Base-by-base conservation (phyloP, 2,888 invertebrate species). In the Philaethria dido region DNA sequence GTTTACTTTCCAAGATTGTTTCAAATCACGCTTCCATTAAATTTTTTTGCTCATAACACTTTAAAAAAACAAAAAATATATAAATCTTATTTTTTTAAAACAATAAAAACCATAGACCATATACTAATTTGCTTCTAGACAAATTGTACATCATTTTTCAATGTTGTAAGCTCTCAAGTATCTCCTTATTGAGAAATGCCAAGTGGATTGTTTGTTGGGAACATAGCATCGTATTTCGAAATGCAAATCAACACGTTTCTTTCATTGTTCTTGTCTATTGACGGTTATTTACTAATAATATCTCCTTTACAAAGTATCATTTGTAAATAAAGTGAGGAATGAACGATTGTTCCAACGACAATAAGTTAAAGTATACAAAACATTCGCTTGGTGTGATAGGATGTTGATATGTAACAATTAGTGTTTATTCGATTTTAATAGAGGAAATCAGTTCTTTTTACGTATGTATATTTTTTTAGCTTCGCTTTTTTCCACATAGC, bases 211-310 rank as follows among this genome's bases (percentile, higher is more conserved):
- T 59, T 62, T 29, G 65, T 62, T 67, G 69, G 72, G 73, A 70
- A 65, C 70, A 44, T 11, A 77, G 80, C 78, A 80, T 87, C 82
- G 75, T 74, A 79, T 88, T 87, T 82, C 87, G 80, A 80, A 84
- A 85, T 25, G 22, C 11, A 16, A 42, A 80, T 81, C 81, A 80
- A 80, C 82, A 78, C 75, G 73, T 73, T 77, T 77, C 76, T 60
- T 64, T 66, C 70, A 74, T 74, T 74, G 74, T 77, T 70, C 71
- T 64, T 68, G 67, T 59, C 70, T 66, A 64, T 66, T 64, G 69
- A 62, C 67, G 69, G 57, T 70, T 72, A 73, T 73, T 75, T 74
- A 71, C 70, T 67, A 72, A 71, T 70, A 69, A 69, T 62, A 68
- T 69, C 68, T 62, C 42, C 69, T 69, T 70, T 68, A 72, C 70